Evolutionary conservation across 2,797 vertebrate genomes (phyloP), one percentile per base, ranked within the genome.

Genomic region (Falco columbarius): DNA sequence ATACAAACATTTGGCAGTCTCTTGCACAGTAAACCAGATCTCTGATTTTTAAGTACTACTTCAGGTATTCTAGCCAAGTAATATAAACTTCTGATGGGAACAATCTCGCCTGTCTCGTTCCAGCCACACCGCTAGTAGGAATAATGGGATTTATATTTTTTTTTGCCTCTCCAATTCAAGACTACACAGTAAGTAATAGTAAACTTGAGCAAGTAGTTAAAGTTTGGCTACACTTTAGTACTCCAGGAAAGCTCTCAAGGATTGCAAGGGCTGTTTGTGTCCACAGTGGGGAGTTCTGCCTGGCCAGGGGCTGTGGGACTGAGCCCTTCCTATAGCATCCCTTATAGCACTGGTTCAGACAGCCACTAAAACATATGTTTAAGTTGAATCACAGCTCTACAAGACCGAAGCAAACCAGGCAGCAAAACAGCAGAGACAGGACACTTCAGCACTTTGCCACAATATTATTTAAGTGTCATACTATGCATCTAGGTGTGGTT

Each of bases 1-100:
- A 92, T 93, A 82, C 86, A 97, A 96, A 92, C 91, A 89, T 90
- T 95, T 94, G 73, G 94, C 96, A 97, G 81, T 89, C 81, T 91
- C 20, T 40, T 30, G 58, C 74, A 77, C 47, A 74, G 52, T 95
- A 95, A 90, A 94, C 56, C 80, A 83, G 70, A 63, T 12, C 75
- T 89, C 85, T 75, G 73, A 79, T 84, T 96, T 96, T 97, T 90
- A 75, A 96, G 68, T 58, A 68, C 44, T 95, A 70, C 93, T 96
- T 93, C 51, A 91, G 90, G 36, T 90, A 56, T 71, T 87, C 61
- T 27, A 61, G 76, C 54, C 70, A 91, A 85, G 29, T 9, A 14
- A 34, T 90, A 40, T 3, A 61, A 73, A n/a, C 30, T 71, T 77
- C 46, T 63, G 54, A 81, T 40, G 58, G 63, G 63, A 86, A 17